A percentile compares a stretch with the other conserved stretches of the same genome.
Conservation (phyloP, 2,888 invertebrate genomes). For the Pinctada fucata region DNA sequence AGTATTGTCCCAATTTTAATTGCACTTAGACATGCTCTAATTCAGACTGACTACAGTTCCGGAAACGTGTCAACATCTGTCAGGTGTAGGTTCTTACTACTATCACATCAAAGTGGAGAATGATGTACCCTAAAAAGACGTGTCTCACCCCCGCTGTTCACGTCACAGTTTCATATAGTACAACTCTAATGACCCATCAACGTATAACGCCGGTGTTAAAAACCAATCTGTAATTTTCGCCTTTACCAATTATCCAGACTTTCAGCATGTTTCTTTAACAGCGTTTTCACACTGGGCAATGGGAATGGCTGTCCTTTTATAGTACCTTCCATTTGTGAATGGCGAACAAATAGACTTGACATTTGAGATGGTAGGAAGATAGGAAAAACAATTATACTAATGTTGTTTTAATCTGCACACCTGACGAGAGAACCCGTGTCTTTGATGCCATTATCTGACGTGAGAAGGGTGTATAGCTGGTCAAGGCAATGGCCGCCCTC, state of each 20-base stretch:
- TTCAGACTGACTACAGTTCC: too few relatives aligned
- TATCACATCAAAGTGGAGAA: background rate
- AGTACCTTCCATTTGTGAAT: background rate
- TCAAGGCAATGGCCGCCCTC: background rate
- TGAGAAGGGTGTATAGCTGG: background rate
- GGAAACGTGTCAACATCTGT: background rate
- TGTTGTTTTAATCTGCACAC: slow-evolving; percentile 15
- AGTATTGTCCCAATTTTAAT: too few relatives aligned
- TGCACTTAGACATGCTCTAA: too few relatives aligned
- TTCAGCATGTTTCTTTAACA: background rate
- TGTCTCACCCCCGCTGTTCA: background rate
- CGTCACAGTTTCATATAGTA: background rate
- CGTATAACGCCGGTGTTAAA: background rate
- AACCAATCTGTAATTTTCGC: background rate
- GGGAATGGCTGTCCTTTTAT: background rate
- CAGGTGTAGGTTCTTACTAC: background rate
- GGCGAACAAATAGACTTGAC: background rate
- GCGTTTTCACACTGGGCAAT: background rate
- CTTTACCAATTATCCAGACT: background rate
- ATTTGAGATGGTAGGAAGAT: background rate
- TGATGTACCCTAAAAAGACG: background rate
- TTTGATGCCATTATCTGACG: background rate
- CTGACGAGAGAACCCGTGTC: background rate
- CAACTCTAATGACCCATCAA: background rate
- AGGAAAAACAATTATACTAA: slow-evolving; percentile 9